Base-by-base conservation (phyloP, 2,888 invertebrate species). In the Andrena haemorrhoa region DNA sequence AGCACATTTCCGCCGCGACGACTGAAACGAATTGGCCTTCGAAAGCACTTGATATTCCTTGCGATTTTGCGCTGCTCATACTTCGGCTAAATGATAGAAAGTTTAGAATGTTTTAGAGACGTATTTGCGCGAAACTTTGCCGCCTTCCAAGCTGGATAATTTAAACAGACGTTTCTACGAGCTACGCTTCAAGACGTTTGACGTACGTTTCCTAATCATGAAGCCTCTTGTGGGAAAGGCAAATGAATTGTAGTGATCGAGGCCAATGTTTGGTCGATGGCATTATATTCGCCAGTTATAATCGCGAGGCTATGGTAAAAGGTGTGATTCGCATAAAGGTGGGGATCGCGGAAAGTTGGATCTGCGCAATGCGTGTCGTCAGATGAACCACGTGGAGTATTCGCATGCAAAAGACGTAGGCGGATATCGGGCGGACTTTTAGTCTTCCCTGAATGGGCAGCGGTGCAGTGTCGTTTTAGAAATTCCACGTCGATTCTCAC, bases 401-500 rank as follows among this genome's bases (percentile, higher is more conserved):
- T 92, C 91, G 84, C 92, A 92, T 93, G 93, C 93, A 93, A 93
- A 93, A 92, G 90, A 92, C 89, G 88, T 84, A 81, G 80, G 79
- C 75, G 80, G 81, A 75, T 85, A 85, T 74, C 87, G 81, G 75
- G 26, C 82, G 81, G 88, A 73, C 84, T 86, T 85, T 84, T 88
- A 89, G 90, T 90, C 87, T 85, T 79, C 79, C 76, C 79, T 76
- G 86, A 86, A 87, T 86, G 79, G 74, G 84, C 86, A 83, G 74
- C 86, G 84, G 85, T 81, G 85, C 31, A 81, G 80, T 64, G 69
- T 86, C 84, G 86, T 79, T 82, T 78, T 35, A 53, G 20, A 58
- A 82, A 64, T 75, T 77, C 29, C 60, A 65, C 26, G 2, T 10
- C 31, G 20, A 0, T 16, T 35, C 20, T 53, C 31, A 2, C 5